Conservation (phyloP, 2,888 invertebrate species). For the Volucella inanis region DNA sequence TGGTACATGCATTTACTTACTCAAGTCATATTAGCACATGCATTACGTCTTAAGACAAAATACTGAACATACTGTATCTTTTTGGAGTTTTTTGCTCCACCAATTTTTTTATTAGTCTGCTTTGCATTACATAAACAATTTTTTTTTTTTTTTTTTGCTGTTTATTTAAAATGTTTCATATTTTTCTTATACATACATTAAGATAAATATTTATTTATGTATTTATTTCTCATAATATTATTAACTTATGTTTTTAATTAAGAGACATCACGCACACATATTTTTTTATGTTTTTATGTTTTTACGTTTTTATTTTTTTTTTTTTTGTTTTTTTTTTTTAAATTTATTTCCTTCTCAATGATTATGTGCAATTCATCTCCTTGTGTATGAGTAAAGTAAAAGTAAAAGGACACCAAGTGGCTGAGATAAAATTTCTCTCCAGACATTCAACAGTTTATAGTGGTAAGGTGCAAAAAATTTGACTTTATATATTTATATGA, state of each 20-base stretch:
- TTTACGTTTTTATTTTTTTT: conserved; percentile 1
- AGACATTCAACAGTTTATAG: conserved; percentile 48
- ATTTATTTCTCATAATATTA: conserved; percentile 7
- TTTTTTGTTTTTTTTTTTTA: conserved; percentile 29
- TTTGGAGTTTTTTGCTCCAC: conserved; percentile 58
- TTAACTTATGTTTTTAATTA: conserved; percentile 19
- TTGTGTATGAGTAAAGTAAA: conserved; percentile 40
- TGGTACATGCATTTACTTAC: too few species aligned
- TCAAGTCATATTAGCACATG: too few species aligned
- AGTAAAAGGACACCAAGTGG: conserved; percentile 68
- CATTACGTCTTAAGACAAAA: neutral
- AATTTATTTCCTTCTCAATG: conserved; percentile 15
- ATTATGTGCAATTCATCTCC: conserved; percentile 36
- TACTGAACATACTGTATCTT: conserved; percentile 7
- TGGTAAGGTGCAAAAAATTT: conserved; percentile 43
- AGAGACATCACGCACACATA: conserved; percentile 47
- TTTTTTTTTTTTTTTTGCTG: conserved; percentile 29
- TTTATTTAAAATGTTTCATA: conserved; percentile 48
- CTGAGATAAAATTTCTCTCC: conserved; percentile 56
- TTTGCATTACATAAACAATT: conserved; percentile 51
- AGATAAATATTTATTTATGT: conserved; percentile 38
- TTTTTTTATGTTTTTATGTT: neutral
- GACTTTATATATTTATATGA: conserved; percentile 11
- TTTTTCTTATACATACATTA: conserved; percentile 38
- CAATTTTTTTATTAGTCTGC: conserved; percentile 49